Conservation (phyloP, 2,888 invertebrate species). For the Beris morrisii region DNA sequence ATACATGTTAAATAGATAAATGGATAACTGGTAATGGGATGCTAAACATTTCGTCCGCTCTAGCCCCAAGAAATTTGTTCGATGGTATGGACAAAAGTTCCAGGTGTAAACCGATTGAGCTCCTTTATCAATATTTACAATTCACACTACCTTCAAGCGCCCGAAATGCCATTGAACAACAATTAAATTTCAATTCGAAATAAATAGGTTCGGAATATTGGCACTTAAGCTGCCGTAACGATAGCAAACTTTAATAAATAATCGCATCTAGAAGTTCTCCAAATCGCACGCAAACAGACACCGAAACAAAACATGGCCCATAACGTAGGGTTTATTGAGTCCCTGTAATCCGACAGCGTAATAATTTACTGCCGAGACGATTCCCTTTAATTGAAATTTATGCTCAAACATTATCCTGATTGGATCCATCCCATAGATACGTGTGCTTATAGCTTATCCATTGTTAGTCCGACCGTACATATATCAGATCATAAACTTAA, state of each 20-base stretch:
- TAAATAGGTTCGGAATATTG: conserved; percentile 3
- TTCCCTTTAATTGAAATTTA: conserved; percentile 38
- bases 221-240: not conserved
- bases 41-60: too few relatives aligned
- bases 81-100: too few relatives aligned
- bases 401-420: conserved; percentile 36
- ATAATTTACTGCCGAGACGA: conserved; percentile 29
- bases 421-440: conserved; percentile 28
- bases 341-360: conserved; percentile 19
- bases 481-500: conserved; percentile 27
- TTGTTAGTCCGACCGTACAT: conserved; percentile 24
- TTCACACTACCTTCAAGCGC: too few relatives aligned
- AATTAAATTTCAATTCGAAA: conserved; percentile 20
- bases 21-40: too few relatives aligned
- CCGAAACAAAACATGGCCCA: not conserved
- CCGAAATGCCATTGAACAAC: not conserved
- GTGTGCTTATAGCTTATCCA: conserved; percentile 24
- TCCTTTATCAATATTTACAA: too few relatives aligned
- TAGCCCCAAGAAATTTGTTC: too few relatives aligned
- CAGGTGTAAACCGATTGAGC: too few relatives aligned
- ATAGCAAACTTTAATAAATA: conserved; percentile 12
- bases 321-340: conserved; percentile 20
- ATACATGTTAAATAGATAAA: too few relatives aligned
- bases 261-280: not conserved
- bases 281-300: not conserved